These are phyloP conservation scores for Elgaria multicarinata DNA, from an alignment of 2,113 vertebrate genomes.

Conservation along the genomic window DNA sequence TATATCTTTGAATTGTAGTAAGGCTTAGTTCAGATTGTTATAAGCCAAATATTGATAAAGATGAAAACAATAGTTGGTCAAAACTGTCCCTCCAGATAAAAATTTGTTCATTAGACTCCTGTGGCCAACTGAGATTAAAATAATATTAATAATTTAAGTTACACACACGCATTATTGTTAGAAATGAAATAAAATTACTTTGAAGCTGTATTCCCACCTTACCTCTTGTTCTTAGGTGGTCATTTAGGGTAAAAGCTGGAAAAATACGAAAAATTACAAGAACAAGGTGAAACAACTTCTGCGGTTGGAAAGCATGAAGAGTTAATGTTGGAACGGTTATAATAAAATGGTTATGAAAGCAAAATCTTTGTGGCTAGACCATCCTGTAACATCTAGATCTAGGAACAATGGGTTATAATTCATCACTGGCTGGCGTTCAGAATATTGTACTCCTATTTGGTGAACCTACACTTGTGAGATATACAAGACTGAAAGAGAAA, in stretches of 20 bases:
- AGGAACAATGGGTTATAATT: neutral
- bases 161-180: conserved; percentile 25
- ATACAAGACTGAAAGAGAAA: neutral
- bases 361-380: neutral
- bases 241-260: conserved; percentile 36
- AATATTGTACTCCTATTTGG: neutral
- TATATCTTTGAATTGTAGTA: neutral
- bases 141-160: conserved; percentile 45
- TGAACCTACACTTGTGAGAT: too few relatives aligned
- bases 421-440: too few relatives aligned
- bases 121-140: conserved; percentile 42
- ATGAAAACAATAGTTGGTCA: conserved; percentile 36
- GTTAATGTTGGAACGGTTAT: neutral
- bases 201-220: neutral
- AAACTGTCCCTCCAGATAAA: conserved; percentile 46
- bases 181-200: conserved; percentile 51
- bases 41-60: conserved; percentile 44
- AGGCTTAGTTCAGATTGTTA: conserved; percentile 13
- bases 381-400: neutral
- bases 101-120: conserved; percentile 46
- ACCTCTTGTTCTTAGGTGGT: conserved; percentile 35
- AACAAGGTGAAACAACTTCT: conserved; percentile 18
- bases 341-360: neutral
- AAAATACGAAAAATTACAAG: neutral
- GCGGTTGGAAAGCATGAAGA: conserved; percentile 5